These are phyloP conservation scores for Lingula anatina DNA, from an alignment of 2,888 invertebrate species.

Conservation along the genomic window DNA sequence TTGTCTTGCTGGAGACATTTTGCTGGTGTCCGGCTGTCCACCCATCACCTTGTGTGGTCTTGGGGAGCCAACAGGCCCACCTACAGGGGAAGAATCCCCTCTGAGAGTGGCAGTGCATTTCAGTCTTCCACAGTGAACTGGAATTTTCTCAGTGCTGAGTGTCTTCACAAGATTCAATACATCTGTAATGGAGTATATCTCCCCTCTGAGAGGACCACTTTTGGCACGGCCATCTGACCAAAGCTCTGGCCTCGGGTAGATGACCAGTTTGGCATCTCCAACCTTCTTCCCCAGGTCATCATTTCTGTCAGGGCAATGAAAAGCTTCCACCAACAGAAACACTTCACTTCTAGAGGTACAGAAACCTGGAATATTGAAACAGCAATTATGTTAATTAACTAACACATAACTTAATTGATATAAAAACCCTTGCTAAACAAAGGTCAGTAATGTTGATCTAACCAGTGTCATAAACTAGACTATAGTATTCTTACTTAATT, in stretches of 20 bases:
- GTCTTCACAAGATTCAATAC: constrained; percentile 35
- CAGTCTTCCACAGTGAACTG: constrained; percentile 46
- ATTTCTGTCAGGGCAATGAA: constrained; percentile 19
- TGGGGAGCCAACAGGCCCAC: constrained; percentile 5
- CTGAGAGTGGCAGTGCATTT: constrained; percentile 28
- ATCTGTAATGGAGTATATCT: constrained; percentile 33
- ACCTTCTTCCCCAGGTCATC: constrained; percentile 28
- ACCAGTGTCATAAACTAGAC: too few species aligned
- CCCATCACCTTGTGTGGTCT: background rate
- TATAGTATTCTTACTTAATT: too few species aligned
- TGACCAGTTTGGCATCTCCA: constrained; percentile 44
- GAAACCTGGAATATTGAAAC: constrained; percentile 28
- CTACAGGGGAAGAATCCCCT: constrained; percentile 11
- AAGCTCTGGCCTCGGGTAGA: constrained; percentile 42
- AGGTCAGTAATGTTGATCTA: too few species aligned
- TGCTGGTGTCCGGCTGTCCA: constrained; percentile 2
- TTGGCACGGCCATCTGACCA: too few species aligned
- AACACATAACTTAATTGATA: background rate
- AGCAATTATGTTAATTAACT: too few species aligned
- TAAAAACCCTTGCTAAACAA: background rate
- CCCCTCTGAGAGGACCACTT: constrained; percentile 27
- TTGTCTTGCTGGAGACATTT: too few species aligned
- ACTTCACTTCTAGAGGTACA: constrained; percentile 45
- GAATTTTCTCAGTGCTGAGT: constrained; percentile 28
- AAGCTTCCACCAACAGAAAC: constrained; percentile 37